Percentiles rank a stretch among this genome's conserved stretches.
These are phyloP conservation scores for Grammomys dolichurus DNA, from an alignment of 2,113 vertebrate genomes.

Conservation along the genomic window DNA sequence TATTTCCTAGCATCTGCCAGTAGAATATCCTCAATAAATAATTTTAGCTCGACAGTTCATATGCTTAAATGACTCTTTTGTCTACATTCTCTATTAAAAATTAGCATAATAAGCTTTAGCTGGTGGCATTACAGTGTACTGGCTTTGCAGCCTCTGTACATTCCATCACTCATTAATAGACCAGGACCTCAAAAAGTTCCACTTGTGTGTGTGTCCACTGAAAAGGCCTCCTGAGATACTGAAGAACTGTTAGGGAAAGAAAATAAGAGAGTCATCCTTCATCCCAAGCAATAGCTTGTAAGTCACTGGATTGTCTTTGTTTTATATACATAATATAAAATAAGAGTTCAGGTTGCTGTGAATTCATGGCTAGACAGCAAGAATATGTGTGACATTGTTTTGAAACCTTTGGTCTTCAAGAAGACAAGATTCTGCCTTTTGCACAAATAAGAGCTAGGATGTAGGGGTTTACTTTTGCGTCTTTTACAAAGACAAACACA, in stretches of 20 bases:
- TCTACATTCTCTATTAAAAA: constrained; percentile 18
- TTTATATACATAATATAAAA: neutral
- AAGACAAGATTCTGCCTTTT: neutral
- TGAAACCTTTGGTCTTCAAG: neutral
- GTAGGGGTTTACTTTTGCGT: neutral
- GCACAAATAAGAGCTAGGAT: neutral
- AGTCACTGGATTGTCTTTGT: neutral
- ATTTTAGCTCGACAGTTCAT: neutral
- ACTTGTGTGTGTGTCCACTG: neutral
- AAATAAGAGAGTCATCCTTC: neutral
- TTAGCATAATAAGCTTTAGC: neutral
- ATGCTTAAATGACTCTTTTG: constrained; percentile 44
- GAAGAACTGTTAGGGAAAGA: neutral
- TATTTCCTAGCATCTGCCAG: neutral
- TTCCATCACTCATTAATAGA: constrained; percentile 32
- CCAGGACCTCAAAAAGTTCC: neutral
- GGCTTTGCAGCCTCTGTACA: neutral
- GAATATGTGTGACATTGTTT: neutral
- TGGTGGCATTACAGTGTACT: neutral
- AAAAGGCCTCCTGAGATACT: neutral
- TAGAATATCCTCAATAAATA: constrained; percentile 52
- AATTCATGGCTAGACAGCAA: neutral
- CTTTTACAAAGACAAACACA: neutral
- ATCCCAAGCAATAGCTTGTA: neutral
- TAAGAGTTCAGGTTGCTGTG: neutral